phyloP scores from a whole-genome alignment of 1,140 invertebrate genomes.

The Geopemphigus sp. region DNA sequence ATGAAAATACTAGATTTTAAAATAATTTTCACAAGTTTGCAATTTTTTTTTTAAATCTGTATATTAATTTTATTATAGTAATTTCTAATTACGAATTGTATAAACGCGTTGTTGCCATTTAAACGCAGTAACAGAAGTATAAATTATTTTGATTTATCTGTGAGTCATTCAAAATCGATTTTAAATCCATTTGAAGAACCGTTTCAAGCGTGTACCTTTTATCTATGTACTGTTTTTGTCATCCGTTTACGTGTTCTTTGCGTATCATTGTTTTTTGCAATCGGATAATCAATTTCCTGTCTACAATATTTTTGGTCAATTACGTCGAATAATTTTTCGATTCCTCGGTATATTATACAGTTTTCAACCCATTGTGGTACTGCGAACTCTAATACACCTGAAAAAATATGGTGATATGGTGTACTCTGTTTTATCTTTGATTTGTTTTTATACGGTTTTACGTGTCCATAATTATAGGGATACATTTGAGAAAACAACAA shows the following conservation, averaged over 20 bases:
- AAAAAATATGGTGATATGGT: background rate
- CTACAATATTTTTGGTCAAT: background rate
- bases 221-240: background rate
- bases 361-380: background rate
- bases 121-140: background rate
- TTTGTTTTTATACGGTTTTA: no score
- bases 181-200: background rate
- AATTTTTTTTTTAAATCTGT: no score
- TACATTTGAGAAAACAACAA: no score
- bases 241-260: background rate
- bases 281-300: background rate
- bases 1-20: no score
- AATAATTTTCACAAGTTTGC: no score
- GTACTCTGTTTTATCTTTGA: background rate
- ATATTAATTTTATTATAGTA: no score
- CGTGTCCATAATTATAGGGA: no score
- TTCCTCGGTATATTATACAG: background rate
- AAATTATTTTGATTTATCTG: constrained; percentile 8
- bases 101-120: background rate
- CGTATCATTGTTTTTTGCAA: background rate
- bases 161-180: background rate
- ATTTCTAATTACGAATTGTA: background rate
- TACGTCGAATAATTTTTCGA: background rate
- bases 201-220: background rate
- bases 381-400: background rate